Base-by-base conservation (phyloP, 2,888 invertebrate species). In the Pheosia tremula region DNA sequence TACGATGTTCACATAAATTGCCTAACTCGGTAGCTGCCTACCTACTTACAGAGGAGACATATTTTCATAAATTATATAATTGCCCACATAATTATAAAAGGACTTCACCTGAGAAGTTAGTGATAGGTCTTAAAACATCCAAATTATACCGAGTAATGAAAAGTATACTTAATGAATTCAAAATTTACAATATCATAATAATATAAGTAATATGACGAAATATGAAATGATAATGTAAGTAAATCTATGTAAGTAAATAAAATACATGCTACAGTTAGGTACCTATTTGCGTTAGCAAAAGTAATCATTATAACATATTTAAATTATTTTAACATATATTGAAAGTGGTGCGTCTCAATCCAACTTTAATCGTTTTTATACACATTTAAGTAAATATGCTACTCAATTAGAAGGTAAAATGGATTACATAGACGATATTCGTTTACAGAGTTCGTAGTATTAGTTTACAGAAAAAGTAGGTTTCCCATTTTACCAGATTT, bases 61-160 rank as follows among this genome's bases (percentile, higher is more conserved):
- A 93, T 93, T 93, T 93, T 93, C 83, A 75, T 81, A 86, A 87
- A 82, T 80, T 79, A 85, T 79, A 85, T 86, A 81, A 91, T 93
- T 93, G 93, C 93, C 93, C 93, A 93, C 93, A 79, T 80, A 75
- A 64, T 72, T 62, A 67, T 64, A 65, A 66, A 66, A 67, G 63
- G 53, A 67, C 71, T 37, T 71, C 24, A 24, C 69, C 61, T 64
- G 63, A 64, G 74, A 68, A 75, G 76, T 74, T 62, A 66, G 66
- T 50, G 24, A 50, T 50, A 24, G 37, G 37, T 53, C 10, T 37
- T 50, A 53, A 36, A 71, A 78, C 68, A 72, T 38, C 63, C 61
- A 66, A 56, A 60, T 38, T 24, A 24, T 24, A 24, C 24, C 24
- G 24, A 24, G 60, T 67, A 61, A 63, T 24, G 5, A 5, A 59